These are phyloP conservation scores for Panagrolaimus sp. DNA, from an alignment of 1,140 invertebrate species.

Conservation along the genomic window DNA sequence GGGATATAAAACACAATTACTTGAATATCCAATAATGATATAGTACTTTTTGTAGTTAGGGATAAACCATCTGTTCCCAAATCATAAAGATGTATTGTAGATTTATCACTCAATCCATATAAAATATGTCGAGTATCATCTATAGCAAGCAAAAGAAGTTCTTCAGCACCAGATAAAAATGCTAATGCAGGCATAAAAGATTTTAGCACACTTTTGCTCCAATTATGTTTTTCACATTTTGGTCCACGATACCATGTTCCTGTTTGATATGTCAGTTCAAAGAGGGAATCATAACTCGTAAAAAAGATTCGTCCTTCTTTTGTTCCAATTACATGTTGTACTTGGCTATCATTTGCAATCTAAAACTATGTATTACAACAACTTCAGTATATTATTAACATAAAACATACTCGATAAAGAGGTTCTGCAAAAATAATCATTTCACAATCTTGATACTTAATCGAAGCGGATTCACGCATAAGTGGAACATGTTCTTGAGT, in stretches of 20 bases:
- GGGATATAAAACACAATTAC: background rate
- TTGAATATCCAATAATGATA: background rate
- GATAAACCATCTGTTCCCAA: background rate
- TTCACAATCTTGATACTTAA: background rate
- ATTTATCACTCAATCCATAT: background rate
- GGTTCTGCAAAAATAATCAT: background rate
- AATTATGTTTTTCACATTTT: background rate
- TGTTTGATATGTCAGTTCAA: background rate
- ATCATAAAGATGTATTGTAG: background rate
- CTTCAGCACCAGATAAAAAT: background rate
- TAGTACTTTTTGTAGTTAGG: background rate
- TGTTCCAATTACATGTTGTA: background rate
- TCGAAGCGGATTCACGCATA: background rate
- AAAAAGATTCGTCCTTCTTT: background rate
- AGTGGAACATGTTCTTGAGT: background rate
- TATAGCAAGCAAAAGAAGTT: background rate
- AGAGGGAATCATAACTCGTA: background rate
- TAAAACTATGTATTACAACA: background rate
- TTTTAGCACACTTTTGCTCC: background rate
- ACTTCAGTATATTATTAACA: too few relatives aligned
- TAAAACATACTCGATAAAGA: background rate
- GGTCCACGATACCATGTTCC: background rate
- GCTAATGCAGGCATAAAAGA: background rate
- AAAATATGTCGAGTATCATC: conserved; percentile 3
- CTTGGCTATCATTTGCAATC: background rate